Evolutionary conservation across 1,140 invertebrate species (phyloP), one percentile per base, ranked within the genome.

Genomic region (Pseudachorutes palmiensis): DNA sequence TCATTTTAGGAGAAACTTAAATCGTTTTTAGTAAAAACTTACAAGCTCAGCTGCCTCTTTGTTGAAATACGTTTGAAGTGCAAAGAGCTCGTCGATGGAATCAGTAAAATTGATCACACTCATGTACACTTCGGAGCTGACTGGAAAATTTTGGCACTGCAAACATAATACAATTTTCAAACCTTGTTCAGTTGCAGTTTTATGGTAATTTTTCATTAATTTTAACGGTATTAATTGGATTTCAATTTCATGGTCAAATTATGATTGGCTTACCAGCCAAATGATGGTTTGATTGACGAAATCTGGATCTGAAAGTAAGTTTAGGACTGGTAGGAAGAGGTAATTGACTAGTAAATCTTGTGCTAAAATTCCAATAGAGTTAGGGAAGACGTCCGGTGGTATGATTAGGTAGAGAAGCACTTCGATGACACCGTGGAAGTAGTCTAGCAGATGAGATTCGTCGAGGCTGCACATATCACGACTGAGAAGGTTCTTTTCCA

Each of bases 271-370:
- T 80, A 94, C 91, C 82, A 91, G 84, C 88, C 90, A 92, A 75
- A 95, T 86, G 76, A 94, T 88, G 62, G 86, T 84, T 80, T 92
- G 89, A 82, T 97, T 97, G 71, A 97, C 88, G 78, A 92, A 95
- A 83, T 96, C 92, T 65, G 94, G 93, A 81, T 97, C 92, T 31
- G 91, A 91, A 59, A 96, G 79, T 73, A 91, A 80, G 76, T 88
- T 82, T 48, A 97, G 81, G 2, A 92, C 78, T 2, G 92, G 91
- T 70, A 85, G 80, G 66, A 96, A 84, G 51, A 96, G 83, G 71
- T 85, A 83, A 74, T 89, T 87, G 26, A 89, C 85, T 73, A 94
- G 82, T 51, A 97, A 82, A 78, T 94, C 91, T 76, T 91, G 82
- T 36, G 91, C 79, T 62, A 94, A 82, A 75, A 86, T 84, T 72